Base-by-base conservation (phyloP, 2,888 invertebrate species). In the Zygogramma bicolorata region DNA sequence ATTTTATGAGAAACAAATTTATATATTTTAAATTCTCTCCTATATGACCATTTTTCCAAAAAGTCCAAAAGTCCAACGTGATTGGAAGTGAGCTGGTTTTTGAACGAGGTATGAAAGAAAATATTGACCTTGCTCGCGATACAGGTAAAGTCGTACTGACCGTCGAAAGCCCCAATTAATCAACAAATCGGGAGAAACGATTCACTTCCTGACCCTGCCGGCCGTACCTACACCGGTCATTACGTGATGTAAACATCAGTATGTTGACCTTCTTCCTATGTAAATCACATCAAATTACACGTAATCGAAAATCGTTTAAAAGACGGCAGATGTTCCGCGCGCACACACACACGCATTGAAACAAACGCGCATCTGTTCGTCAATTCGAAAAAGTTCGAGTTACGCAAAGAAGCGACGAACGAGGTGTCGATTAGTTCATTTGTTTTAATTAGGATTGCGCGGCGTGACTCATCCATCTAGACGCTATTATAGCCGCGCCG, bases 391-490 rank as follows among this genome's bases (percentile, higher is more conserved):
- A 65, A 62, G 57, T 70, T 67, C 38, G 63, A 66, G 66, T 71
- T 75, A 75, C 75, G 75, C 75, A 73, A 75, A 75, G 71, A 70
- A 62, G 38, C 62, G 29, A 49, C 62, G 27, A 65, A 73, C 71
- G 70, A 73, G 75, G 70, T 71, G 75, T 70, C 72, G 70, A 75
- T 73, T 71, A 68, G 75, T 71, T 65, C 70, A 73, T 73, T 71
- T 69, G 73, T 75, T 69, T 75, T 71, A 72, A 75, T 75, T 69
- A 75, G 8, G 42, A 63, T 40, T 18, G 49, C 46, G 22, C 18
- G 61, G 7, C 62, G 63, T 63, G 63, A 63, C 29, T 63, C 63
- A 63, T 63, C 20, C 38, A 20, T 60, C n/a, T 34, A 29, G 53
- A 53, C 53, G 63, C 46, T 46, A 49, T n/a, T n/a, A n/a, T n/a